A percentile compares a stretch with the other conserved stretches of the same genome.
Evolutionary conservation across 2,113 vertebrate genomes (phyloP).

Genomic region (Physeter macrocephalus): DNA sequence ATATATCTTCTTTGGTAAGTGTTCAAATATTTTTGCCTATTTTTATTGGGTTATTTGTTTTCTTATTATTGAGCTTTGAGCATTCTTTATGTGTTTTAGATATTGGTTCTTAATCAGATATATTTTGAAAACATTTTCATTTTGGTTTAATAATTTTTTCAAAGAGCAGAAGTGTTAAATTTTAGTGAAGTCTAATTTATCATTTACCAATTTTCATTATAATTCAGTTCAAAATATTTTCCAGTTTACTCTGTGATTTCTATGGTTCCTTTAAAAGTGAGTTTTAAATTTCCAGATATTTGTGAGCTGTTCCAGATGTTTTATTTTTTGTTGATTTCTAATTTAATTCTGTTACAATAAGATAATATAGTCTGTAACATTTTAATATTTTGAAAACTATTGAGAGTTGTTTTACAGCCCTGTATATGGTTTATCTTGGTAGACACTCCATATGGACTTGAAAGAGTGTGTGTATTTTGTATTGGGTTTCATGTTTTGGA

Average conservation of each 20-base stretch:
- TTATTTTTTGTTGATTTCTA: neutral
- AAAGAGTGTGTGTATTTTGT: neutral
- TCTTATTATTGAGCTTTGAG: neutral
- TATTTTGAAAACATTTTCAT: neutral
- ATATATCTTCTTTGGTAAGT: neutral
- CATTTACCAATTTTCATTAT: neutral
- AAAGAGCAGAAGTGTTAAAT: neutral
- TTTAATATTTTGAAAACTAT: neutral
- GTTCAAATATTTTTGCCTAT: neutral
- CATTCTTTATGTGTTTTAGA: neutral
- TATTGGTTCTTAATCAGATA: neutral
- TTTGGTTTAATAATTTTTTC: neutral
- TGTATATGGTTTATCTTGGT: neutral
- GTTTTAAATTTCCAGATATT: neutral
- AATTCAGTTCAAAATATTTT: neutral
- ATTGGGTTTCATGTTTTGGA: neutral
- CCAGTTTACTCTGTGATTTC: neutral
- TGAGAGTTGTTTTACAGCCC: neutral
- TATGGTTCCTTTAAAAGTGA: neutral
- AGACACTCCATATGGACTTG: neutral
- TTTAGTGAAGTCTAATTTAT: neutral
- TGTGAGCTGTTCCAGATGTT: neutral
- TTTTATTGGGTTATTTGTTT: neutral
- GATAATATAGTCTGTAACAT: neutral
- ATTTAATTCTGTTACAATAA: neutral